A percentile compares a stretch with the other conserved stretches of the same genome.
Evolutionary conservation across 2,113 vertebrate species (phyloP).

Genomic region (Lutjanus erythropterus): DNA sequence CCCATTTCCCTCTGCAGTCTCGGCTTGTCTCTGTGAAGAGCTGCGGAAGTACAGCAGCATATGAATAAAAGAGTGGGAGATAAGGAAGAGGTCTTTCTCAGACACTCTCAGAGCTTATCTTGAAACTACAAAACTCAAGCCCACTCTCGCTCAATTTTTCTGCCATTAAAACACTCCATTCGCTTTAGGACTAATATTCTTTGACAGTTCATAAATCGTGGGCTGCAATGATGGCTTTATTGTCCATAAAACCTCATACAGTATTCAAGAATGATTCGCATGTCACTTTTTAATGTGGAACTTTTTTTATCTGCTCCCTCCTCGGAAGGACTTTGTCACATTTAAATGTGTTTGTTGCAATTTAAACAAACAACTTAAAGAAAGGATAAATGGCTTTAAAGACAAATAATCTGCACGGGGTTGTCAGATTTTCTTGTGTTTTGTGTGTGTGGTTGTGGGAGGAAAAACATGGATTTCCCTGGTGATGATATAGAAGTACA

Average conservation of each 20-base stretch:
- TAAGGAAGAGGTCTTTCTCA: slow-evolving; percentile 61
- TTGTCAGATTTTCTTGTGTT: slow-evolving; percentile 2
- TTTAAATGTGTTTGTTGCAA: slow-evolving; percentile 14
- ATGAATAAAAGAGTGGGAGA: slow-evolving; percentile 69
- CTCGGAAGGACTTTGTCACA: slow-evolving; percentile 17
- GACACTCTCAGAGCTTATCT: slow-evolving; percentile 59
- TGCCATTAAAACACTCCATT: slow-evolving; percentile 47
- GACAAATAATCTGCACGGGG: neutral
- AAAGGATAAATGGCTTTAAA: neutral
- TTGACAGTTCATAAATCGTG: slow-evolving; percentile 43
- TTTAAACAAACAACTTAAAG: neutral
- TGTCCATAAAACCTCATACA: slow-evolving; percentile 48
- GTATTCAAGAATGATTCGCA: slow-evolving; percentile 30
- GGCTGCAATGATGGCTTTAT: slow-evolving; percentile 45
- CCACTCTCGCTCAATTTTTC: slow-evolving; percentile 32
- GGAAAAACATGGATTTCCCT: neutral
- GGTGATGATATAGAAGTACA: neutral
- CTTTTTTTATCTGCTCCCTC: slow-evolving; percentile 26
- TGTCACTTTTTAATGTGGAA: slow-evolving; percentile 35
- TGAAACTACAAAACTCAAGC: slow-evolving; percentile 49
- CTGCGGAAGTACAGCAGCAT: slow-evolving; percentile 48
- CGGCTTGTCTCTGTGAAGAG: slow-evolving; percentile 52
- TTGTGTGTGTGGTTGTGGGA: neutral
- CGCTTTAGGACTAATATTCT: slow-evolving; percentile 47
- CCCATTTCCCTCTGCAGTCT: slow-evolving; percentile 62